Evolutionary conservation across 2,797 vertebrate genomes (phyloP).

Genomic region (Geotrypetes seraphini): DNA sequence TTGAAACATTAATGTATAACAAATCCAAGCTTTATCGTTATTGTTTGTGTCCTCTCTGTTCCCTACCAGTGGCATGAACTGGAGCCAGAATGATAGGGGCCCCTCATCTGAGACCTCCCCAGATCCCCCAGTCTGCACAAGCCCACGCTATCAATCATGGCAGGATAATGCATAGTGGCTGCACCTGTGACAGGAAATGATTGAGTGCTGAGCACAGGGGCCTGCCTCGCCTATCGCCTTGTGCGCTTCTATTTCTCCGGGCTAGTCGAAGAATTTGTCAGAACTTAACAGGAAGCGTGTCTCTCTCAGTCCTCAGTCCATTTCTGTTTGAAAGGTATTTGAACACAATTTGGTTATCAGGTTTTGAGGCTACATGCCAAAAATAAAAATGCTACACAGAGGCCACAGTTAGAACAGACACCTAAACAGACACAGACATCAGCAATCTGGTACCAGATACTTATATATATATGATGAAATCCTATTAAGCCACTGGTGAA

Average conservation of each 20-base stretch:
- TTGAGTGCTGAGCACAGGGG: slow-evolving; percentile 65
- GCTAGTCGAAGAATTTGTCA: slow-evolving; percentile 48
- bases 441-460: no score
- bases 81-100: slow-evolving; percentile 44
- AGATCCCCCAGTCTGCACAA: slow-evolving; percentile 49
- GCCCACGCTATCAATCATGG: slow-evolving; percentile 72
- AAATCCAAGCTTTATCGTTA: slow-evolving; percentile 22
- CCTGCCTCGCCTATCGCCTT: slow-evolving; percentile 48
- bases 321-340: no score
- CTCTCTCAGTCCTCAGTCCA: no score
- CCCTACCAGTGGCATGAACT: slow-evolving; percentile 55
- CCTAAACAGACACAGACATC: slow-evolving; percentile 17
- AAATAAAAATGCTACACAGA: no score
- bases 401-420: neutral
- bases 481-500: slow-evolving; percentile 23
- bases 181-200: slow-evolving; percentile 67
- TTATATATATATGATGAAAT: no score
- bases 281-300: slow-evolving; percentile 32
- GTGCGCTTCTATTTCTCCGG: slow-evolving; percentile 63
- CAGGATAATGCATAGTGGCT: slow-evolving; percentile 61
- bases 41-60: slow-evolving; percentile 7
- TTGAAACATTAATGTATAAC: slow-evolving; percentile 3
- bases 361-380: no score
- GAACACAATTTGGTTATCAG: no score
- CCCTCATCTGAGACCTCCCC: slow-evolving; percentile 53